Conservation (phyloP, 2,113 vertebrate species). For the Lagenorhynchus albirostris region DNA sequence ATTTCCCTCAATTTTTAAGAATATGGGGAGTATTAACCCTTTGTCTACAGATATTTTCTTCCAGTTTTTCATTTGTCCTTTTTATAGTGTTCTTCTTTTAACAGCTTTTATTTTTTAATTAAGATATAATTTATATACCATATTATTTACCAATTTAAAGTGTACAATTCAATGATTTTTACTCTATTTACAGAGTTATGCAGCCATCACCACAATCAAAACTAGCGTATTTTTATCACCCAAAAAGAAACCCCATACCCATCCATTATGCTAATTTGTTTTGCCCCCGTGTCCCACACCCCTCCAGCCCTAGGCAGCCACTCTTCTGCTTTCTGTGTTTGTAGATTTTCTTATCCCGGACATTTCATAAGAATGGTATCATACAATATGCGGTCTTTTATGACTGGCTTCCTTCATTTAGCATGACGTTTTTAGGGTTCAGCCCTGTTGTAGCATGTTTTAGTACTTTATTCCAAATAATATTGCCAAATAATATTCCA, state of each 20-base stretch:
- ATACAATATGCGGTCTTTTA: background rate
- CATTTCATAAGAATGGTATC: background rate
- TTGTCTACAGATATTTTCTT: background rate
- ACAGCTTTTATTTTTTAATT: background rate
- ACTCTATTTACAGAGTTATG: background rate
- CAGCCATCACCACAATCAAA: background rate
- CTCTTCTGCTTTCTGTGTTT: background rate
- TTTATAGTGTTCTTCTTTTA: background rate
- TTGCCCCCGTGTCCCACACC: background rate
- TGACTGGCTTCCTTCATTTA: background rate
- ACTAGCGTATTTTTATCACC: background rate
- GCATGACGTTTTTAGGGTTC: background rate
- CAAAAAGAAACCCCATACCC: background rate
- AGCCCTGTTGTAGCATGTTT: background rate
- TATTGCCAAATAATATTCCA: background rate
- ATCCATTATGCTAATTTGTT: too few relatives aligned
- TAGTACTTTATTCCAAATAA: background rate
- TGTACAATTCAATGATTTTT: background rate
- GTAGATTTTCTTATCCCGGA: background rate
- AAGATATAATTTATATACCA: background rate
- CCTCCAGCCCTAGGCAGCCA: background rate
- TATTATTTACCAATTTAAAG: background rate
- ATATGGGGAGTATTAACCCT: background rate
- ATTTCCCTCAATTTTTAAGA: background rate
- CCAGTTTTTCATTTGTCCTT: background rate